phyloP scores from a whole-genome alignment of 2,888 invertebrate genomes.

The Perizoma affinitatum region DNA sequence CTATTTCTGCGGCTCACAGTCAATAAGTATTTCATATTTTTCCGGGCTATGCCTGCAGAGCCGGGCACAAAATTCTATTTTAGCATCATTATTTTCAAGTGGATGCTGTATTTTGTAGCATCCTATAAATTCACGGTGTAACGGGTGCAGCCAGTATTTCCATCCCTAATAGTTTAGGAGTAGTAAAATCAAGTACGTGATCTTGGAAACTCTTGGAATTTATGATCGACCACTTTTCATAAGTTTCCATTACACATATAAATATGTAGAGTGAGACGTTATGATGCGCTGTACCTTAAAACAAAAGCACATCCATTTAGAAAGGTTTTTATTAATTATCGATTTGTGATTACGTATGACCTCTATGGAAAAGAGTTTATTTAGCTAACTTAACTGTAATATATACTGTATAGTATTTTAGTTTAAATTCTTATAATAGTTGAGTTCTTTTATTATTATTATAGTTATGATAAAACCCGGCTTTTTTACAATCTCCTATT shows the following conservation, averaged over 20 bases:
- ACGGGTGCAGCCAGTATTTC: constrained; percentile 36
- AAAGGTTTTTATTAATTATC: too few relatives aligned
- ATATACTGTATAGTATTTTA: too few relatives aligned
- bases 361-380: too few relatives aligned
- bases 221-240: constrained; percentile 1
- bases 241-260: neutral
- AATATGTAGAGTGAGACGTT: neutral
- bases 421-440: too few relatives aligned
- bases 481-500: too few relatives aligned
- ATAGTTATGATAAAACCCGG: too few relatives aligned
- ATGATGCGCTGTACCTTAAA: too few relatives aligned
- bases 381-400: too few relatives aligned
- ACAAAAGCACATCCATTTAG: too few relatives aligned
- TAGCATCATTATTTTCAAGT: constrained; percentile 74
- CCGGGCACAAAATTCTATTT: constrained; percentile 61
- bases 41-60: constrained; percentile 32
- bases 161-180: constrained; percentile 25
- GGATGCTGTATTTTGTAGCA: constrained; percentile 51
- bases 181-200: constrained; percentile 12
- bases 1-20: constrained; percentile 43
- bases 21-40: constrained; percentile 56
- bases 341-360: too few relatives aligned
- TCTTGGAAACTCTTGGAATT: constrained; percentile 3
- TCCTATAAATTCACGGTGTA: constrained; percentile 50
- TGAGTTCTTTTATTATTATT: too few relatives aligned